These are phyloP conservation scores for Tamandua tetradactyla DNA, from an alignment of 2,797 vertebrate genomes.

Conservation along the genomic window DNA sequence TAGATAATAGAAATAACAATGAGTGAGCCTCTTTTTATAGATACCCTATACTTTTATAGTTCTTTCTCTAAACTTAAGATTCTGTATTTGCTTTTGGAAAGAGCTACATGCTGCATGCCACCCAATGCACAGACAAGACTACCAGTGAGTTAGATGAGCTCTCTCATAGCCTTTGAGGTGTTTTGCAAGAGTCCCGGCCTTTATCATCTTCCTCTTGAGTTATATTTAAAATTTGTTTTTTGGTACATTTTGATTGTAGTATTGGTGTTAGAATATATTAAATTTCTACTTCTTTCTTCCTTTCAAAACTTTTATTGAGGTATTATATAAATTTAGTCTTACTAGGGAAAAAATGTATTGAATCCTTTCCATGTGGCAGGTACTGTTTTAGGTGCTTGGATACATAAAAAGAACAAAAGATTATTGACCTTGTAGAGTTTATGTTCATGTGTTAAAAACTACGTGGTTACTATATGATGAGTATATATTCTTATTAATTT, in stretches of 20 bases:
- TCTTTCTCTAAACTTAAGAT: conserved; percentile 2
- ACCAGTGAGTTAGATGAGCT: not conserved
- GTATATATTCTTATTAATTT: not conserved
- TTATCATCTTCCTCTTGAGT: conserved; percentile 44
- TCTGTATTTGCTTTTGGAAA: not conserved
- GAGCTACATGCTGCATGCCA: not conserved
- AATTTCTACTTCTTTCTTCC: conserved; percentile 83
- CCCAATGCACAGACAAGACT: not conserved
- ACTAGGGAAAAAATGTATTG: not conserved
- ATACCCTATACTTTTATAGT: not conserved
- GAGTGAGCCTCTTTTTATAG: not conserved
- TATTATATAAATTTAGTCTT: too few species aligned
- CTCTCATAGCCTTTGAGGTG: conserved; percentile 42
- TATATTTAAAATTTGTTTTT: conserved; percentile 67
- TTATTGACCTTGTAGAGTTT: not conserved
- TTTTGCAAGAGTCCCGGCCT: conserved; percentile 34
- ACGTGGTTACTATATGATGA: not conserved
- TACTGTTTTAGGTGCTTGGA: not conserved
- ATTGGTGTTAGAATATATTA: conserved; percentile 79
- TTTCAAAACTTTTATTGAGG: too few species aligned
- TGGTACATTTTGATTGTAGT: conserved; percentile 61
- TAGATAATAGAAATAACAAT: not conserved
- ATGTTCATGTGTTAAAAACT: not conserved
- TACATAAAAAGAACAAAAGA: not conserved
- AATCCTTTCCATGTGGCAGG: not conserved